Evolutionary conservation across 2,888 invertebrate species (phyloP).

Genomic region (Mechanitis messenoides): DNA sequence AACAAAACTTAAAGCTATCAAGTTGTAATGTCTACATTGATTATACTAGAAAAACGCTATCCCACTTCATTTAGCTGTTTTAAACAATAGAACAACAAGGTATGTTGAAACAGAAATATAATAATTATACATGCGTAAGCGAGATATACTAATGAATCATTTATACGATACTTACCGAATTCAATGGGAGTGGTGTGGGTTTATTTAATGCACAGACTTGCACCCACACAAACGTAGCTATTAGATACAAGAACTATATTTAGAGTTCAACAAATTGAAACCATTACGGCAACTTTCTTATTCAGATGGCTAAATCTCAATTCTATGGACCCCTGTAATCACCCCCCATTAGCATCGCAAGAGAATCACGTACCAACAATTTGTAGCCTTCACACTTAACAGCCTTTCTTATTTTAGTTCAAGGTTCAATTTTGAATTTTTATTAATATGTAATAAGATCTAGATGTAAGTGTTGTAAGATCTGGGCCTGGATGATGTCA

Average conservation of each 20-base stretch:
- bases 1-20: not conserved
- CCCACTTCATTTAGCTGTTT: too few relatives aligned
- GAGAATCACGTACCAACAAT: conserved; percentile 24
- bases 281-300: conserved; percentile 17
- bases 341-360: conserved; percentile 21
- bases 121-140: not conserved
- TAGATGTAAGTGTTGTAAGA: too few relatives aligned
- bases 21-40: not conserved
- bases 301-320: conserved; percentile 21
- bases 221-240: too few relatives aligned
- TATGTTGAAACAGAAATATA: not conserved
- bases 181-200: too few relatives aligned
- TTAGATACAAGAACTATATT: not conserved
- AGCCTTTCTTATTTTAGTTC: conserved; percentile 6
- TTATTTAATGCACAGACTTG: too few relatives aligned
- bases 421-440: conserved; percentile 14
- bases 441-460: not conserved
- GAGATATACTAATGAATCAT: not conserved
- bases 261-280: conserved; percentile 16
- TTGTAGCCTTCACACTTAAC: conserved; percentile 17
- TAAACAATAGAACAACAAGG: too few relatives aligned
- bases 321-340: conserved; percentile 23
- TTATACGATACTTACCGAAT: not conserved
- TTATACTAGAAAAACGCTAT: too few relatives aligned
- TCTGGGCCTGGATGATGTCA: too few relatives aligned